These are phyloP conservation scores for Drosophila prolongata DNA, from an alignment of 2,888 invertebrate species.

Conservation along the genomic window DNA sequence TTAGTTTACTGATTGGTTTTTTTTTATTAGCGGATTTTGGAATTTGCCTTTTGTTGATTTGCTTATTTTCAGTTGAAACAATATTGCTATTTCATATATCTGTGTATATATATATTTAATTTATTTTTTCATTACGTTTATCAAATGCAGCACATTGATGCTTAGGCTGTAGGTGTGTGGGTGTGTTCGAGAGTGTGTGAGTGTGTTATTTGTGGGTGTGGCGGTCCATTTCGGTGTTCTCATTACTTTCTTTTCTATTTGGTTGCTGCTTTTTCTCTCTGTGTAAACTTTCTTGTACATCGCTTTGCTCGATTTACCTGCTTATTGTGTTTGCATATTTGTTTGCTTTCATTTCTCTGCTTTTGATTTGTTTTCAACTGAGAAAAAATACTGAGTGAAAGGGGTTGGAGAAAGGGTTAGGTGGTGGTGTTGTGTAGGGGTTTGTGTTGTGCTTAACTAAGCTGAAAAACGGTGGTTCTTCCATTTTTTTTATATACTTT, in stretches of 20 bases:
- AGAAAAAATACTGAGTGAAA: slow-evolving; percentile 27
- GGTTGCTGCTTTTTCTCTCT: slow-evolving; percentile 54
- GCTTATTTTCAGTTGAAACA: slow-evolving; percentile 36
- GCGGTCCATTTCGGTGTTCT: slow-evolving; percentile 66
- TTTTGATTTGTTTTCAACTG: slow-evolving; percentile 19
- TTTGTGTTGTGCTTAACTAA: slow-evolving; percentile 23
- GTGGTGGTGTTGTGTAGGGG: not conserved
- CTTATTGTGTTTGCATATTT: slow-evolving; percentile 15
- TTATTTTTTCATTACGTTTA: slow-evolving; percentile 50
- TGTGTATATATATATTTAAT: slow-evolving; percentile 27
- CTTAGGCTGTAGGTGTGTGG: slow-evolving; percentile 59
- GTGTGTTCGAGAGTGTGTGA: slow-evolving; percentile 15
- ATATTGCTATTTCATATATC: slow-evolving; percentile 36
- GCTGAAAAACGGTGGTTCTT: slow-evolving; percentile 38
- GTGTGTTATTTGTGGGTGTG: slow-evolving; percentile 29
- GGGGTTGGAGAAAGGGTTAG: slow-evolving; percentile 11
- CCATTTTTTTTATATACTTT: slow-evolving; percentile 4
- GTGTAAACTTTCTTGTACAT: slow-evolving; percentile 35
- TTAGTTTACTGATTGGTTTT: slow-evolving; percentile 42
- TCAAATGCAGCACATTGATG: slow-evolving; percentile 75
- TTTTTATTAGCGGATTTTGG: slow-evolving; percentile 35
- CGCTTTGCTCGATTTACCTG: slow-evolving; percentile 40
- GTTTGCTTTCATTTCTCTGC: slow-evolving; percentile 8
- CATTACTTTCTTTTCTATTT: slow-evolving; percentile 53
- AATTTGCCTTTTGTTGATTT: slow-evolving; percentile 35